These are phyloP conservation scores for Thamnophis sirtalis DNA, from an alignment of 2,113 vertebrate genomes.

Conservation along the genomic window DNA sequence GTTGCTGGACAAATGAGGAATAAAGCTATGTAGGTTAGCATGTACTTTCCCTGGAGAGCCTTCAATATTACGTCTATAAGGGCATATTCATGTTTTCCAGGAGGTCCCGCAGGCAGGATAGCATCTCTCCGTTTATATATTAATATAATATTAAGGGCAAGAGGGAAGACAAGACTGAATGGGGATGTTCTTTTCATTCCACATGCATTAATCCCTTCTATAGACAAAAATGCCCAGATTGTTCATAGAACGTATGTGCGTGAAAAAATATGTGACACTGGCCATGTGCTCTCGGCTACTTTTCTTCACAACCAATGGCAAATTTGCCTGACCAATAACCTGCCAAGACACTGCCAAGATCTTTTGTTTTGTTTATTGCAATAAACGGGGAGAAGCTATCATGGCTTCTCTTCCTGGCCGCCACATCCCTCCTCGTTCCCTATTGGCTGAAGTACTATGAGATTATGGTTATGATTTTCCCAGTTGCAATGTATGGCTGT, in stretches of 20 bases:
- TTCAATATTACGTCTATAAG: background rate
- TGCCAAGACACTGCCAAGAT: no score
- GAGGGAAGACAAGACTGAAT: background rate
- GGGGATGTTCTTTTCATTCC: background rate
- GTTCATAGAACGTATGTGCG: background rate
- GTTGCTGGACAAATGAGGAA: slow-evolving; percentile 46
- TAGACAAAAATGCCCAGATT: background rate
- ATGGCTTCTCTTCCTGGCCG: no score
- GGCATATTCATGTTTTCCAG: background rate
- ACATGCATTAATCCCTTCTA: background rate
- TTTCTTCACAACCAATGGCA: no score
- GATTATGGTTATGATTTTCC: no score
- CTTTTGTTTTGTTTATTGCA: no score
- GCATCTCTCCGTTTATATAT: slow-evolving; percentile 33
- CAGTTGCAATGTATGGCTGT: no score
- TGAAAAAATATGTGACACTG: background rate
- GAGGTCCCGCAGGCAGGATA: slow-evolving; percentile 18
- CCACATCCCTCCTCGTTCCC: no score
- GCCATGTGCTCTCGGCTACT: background rate
- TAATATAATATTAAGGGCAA: slow-evolving; percentile 2
- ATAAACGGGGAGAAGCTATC: no score
- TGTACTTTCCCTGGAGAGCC: slow-evolving; percentile 28
- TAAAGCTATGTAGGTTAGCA: slow-evolving; percentile 35
- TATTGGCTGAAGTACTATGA: no score
- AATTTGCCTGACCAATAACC: no score